phyloP scores from a whole-genome alignment of 2,888 invertebrate species.

The Rosalia funebris region DNA sequence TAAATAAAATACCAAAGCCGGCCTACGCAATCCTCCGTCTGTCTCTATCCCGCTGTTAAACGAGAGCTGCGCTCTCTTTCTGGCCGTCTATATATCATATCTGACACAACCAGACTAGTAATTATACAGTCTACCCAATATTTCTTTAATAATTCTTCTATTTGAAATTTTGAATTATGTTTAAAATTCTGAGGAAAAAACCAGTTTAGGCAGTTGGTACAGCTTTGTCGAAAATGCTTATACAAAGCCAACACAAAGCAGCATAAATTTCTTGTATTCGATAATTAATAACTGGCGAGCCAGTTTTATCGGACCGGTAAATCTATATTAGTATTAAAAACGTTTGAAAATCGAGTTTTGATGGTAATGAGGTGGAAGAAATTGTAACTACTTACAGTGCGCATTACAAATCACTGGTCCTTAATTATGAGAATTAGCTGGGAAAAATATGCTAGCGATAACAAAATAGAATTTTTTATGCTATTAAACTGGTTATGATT shows the following conservation, averaged over 20 bases:
- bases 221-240: slow-evolving; percentile 38
- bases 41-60: slow-evolving; percentile 29
- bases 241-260: slow-evolving; percentile 41
- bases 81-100: slow-evolving; percentile 54
- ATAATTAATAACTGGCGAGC: slow-evolving; percentile 50
- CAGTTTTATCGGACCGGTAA: slow-evolving; percentile 39
- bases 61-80: slow-evolving; percentile 40
- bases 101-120: slow-evolving; percentile 60
- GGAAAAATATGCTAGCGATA: not conserved
- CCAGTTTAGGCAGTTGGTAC: slow-evolving; percentile 42
- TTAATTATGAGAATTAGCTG: slow-evolving; percentile 2
- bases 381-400: slow-evolving; percentile 34
- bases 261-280: slow-evolving; percentile 51
- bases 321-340: slow-evolving; percentile 38
- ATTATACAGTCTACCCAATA: slow-evolving; percentile 59
- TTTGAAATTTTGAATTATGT: slow-evolving; percentile 60
- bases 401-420: slow-evolving; percentile 17
- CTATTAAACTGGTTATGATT: not conserved
- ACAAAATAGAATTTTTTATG: not conserved
- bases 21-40: slow-evolving; percentile 49
- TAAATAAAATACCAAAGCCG: slow-evolving; percentile 57
- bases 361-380: slow-evolving; percentile 40
- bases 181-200: slow-evolving; percentile 48
- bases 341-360: slow-evolving; percentile 40
- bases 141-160: slow-evolving; percentile 59